These are phyloP conservation scores for Euborellia annulipes DNA, from an alignment of 1,140 invertebrate species.

Conservation along the genomic window DNA sequence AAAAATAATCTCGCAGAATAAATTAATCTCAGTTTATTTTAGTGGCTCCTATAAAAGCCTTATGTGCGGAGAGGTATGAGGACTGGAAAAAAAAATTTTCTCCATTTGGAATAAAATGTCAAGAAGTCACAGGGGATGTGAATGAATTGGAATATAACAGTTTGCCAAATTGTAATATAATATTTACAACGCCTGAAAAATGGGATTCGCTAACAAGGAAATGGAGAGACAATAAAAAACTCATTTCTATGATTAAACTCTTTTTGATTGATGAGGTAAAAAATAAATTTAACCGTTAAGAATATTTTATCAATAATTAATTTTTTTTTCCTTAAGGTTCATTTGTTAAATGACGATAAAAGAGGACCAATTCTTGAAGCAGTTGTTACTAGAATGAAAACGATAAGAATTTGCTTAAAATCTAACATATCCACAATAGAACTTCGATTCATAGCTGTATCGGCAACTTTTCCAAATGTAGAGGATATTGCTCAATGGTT, in stretches of 20 bases:
- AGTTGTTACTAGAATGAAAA: conserved; percentile 61
- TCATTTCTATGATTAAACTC: conserved; percentile 46
- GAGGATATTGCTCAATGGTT: conserved; percentile 61
- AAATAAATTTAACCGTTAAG: too few species aligned
- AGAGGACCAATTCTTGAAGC: conserved; percentile 63
- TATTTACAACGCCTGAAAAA: conserved; percentile 73
- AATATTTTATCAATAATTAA: background rate
- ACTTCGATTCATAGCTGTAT: conserved; percentile 57
- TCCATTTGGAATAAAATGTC: conserved; percentile 39
- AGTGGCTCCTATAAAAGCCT: conserved; percentile 69
- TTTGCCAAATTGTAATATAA: conserved; percentile 33
- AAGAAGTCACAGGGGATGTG: conserved; percentile 60
- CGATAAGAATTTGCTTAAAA: conserved; percentile 12
- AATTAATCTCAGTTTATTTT: conserved; percentile 18
- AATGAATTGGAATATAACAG: conserved; percentile 42
- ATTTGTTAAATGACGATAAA: conserved; percentile 49
- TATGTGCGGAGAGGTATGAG: conserved; percentile 50
- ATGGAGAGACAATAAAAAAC: conserved; percentile 44
- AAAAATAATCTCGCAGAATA: background rate
- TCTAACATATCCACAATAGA: conserved; percentile 11
- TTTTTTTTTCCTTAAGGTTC: conserved; percentile 27
- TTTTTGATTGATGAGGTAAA: conserved; percentile 67
- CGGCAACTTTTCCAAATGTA: conserved; percentile 63
- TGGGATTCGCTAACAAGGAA: conserved; percentile 63
- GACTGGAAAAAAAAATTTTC: conserved; percentile 61